phyloP scores from a whole-genome alignment of 2,113 vertebrate species.

The Psilopogon haemacephalus region DNA sequence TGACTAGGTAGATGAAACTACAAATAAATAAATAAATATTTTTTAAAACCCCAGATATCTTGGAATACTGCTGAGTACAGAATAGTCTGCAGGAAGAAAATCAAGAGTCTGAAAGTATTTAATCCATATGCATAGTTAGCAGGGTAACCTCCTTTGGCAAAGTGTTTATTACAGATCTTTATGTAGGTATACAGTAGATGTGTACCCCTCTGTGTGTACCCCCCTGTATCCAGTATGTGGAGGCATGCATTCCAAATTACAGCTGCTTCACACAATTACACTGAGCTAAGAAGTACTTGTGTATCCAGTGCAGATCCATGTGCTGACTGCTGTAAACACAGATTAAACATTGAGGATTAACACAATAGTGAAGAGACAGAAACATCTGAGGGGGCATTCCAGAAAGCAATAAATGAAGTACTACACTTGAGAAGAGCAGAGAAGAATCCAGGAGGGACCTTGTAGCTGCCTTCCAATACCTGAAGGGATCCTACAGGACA shows the following conservation, averaged over 20 bases:
- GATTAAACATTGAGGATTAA: not conserved
- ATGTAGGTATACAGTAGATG: constrained; percentile 27
- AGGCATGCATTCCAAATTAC: constrained; percentile 43
- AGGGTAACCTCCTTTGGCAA: constrained; percentile 47
- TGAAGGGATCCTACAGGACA: too few relatives aligned
- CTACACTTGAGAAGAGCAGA: too few relatives aligned
- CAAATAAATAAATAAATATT: not conserved
- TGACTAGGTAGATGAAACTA: not conserved
- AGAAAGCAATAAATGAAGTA: not conserved
- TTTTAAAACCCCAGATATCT: not conserved
- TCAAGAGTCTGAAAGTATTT: constrained; percentile 40
- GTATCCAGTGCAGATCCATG: not conserved
- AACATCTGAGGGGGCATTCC: not conserved
- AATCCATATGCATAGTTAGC: constrained; percentile 38
- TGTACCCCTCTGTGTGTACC: not conserved
- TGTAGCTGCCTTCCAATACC: too few relatives aligned
- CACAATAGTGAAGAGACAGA: not conserved
- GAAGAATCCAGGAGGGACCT: too few relatives aligned
- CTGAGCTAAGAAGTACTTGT: not conserved
- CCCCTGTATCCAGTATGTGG: constrained; percentile 5
- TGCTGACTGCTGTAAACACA: not conserved
- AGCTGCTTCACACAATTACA: constrained; percentile 1
- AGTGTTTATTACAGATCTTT: constrained; percentile 56
- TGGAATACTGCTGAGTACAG: not conserved
- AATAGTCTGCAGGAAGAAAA: constrained; percentile 24